Percentiles rank a stretch among this genome's conserved stretches.
These are phyloP conservation scores for Lasioglossum albipes DNA, from an alignment of 1,140 invertebrate genomes.

Conservation along the genomic window DNA sequence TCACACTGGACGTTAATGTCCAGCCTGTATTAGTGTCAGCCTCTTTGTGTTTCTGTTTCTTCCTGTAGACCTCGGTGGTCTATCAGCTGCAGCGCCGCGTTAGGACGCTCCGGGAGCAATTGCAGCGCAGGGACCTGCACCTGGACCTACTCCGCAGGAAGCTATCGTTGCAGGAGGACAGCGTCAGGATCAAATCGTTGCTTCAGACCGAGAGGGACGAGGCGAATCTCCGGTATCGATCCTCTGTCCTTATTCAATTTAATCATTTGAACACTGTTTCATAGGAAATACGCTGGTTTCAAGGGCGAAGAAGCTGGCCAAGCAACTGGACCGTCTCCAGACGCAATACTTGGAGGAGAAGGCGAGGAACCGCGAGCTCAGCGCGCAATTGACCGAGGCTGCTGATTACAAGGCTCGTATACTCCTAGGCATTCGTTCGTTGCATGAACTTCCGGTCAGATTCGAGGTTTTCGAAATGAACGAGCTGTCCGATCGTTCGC, in stretches of 20 bases:
- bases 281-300: conserved; percentile 17
- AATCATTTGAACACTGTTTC: too few species aligned
- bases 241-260: not conserved
- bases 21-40: not conserved
- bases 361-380: conserved; percentile 86
- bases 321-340: conserved; percentile 88
- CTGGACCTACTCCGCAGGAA: conserved; percentile 93
- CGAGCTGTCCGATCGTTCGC: not conserved
- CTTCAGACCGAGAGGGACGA: conserved; percentile 87
- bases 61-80: conserved; percentile 86
- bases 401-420: conserved; percentile 87
- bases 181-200: conserved; percentile 84
- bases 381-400: conserved; percentile 88
- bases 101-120: conserved; percentile 90
- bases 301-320: conserved; percentile 86
- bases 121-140: conserved; percentile 94
- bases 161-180: conserved; percentile 89
- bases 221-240: conserved; percentile 82
- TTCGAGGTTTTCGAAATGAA: too few species aligned
- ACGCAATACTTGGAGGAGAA: conserved; percentile 87
- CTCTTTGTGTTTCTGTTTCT: conserved; percentile 8
- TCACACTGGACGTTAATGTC: too few species aligned
- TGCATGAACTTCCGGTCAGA: too few species aligned
- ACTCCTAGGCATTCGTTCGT: too few species aligned
- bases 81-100: conserved; percentile 91